Percentiles rank a stretch among this genome's conserved stretches.
These are phyloP conservation scores for Tubiluchus corallicola DNA, from an alignment of 2,888 invertebrate species.

Conservation along the genomic window DNA sequence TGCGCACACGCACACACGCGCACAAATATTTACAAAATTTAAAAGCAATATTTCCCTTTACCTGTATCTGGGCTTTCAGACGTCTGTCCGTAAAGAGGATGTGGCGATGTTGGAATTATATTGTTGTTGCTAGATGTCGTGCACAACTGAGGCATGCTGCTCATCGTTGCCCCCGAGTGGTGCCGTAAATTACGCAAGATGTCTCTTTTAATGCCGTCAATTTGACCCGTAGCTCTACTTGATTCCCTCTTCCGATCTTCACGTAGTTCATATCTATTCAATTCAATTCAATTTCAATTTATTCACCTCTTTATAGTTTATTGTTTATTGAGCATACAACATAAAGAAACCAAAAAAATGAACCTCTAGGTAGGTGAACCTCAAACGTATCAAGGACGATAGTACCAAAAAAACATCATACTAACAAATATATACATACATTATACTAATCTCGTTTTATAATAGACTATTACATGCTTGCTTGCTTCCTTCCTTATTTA, in stretches of 20 bases:
- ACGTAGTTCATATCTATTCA: constrained; percentile 35
- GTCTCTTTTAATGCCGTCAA: constrained; percentile 33
- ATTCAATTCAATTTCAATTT: too few species aligned
- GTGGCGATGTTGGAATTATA: background rate
- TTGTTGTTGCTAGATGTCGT: background rate
- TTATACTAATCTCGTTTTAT: too few species aligned
- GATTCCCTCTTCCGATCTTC: constrained; percentile 34
- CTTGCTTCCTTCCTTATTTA: too few species aligned
- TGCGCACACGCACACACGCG: too few species aligned
- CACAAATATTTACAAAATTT: too few species aligned
- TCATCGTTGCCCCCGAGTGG: background rate
- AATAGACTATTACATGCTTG: too few species aligned
- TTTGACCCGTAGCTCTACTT: constrained; percentile 30
- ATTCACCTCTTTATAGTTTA: too few species aligned
- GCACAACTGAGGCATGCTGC: background rate
- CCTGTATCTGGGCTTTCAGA: constrained; percentile 13
- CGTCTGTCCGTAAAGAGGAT: constrained; percentile 7
- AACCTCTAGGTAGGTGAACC: constrained; percentile 4
- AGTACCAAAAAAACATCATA: too few species aligned
- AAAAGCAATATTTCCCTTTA: background rate
- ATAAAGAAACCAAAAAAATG: background rate
- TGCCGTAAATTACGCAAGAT: constrained; percentile 27
- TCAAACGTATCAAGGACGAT: constrained; percentile 4
- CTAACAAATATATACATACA: background rate
- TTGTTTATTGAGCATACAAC: constrained; percentile 9